phyloP scores from a whole-genome alignment of 64 coral and sea anemone species.

The Stylophora pistillata region DNA sequence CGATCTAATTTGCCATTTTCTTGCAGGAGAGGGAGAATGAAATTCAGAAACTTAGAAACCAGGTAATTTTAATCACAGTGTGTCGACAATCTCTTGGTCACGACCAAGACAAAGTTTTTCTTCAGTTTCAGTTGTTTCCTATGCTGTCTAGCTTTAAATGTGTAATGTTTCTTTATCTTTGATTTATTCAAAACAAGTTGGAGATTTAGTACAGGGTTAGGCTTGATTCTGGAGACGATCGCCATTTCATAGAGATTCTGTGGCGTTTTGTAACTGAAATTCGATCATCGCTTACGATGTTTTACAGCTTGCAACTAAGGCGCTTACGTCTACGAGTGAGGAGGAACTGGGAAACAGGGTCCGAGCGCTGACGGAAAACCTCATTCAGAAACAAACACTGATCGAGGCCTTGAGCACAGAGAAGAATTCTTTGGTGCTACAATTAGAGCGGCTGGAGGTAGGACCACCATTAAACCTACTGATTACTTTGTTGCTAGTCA shows the following conservation, averaged over 20 bases:
- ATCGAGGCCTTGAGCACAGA: conserved; percentile 97
- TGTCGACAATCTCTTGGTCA: too few species aligned
- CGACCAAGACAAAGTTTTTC: too few species aligned
- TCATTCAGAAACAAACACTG: conserved; percentile 97
- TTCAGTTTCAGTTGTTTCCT: too few species aligned
- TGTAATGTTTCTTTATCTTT: too few species aligned
- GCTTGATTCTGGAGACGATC: too few species aligned
- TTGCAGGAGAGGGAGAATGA: conserved; percentile 88
- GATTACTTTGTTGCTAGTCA: neutral
- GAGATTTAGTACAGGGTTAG: too few species aligned
- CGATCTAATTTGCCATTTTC: neutral
- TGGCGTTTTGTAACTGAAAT: neutral
- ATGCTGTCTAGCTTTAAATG: too few species aligned
- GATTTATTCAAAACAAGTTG: too few species aligned
- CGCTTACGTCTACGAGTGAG: conserved; percentile 91
- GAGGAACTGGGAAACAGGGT: conserved; percentile 91
- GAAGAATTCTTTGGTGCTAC: conserved; percentile 95
- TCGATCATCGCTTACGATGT: neutral
- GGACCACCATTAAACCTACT: neutral
- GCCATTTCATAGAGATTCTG: too few species aligned
- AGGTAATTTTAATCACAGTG: conserved; percentile 39
- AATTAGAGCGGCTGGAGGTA: conserved; percentile 97
- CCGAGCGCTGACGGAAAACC: conserved; percentile 89
- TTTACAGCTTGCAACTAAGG: conserved; percentile 78
- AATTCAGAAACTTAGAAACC: conserved; percentile 92